These are phyloP conservation scores for Ectemnius continuus DNA, from an alignment of 2,888 invertebrate species.

Conservation along the genomic window DNA sequence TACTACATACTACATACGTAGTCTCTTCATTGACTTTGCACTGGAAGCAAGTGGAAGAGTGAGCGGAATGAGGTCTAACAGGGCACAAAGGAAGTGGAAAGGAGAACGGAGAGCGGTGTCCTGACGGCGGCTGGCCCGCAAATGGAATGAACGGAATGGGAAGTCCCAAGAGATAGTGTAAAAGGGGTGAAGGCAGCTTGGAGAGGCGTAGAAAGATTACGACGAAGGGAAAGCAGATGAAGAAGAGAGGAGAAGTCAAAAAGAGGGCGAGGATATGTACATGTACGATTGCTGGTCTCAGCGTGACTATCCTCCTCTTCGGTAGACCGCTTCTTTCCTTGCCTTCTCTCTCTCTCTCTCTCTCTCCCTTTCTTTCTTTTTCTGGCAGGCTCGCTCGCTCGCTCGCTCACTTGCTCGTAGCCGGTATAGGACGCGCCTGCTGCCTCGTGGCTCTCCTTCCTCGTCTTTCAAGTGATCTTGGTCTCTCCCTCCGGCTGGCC, in stretches of 20 bases:
- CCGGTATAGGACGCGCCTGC: background rate
- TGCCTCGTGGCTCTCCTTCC: constrained; percentile 10
- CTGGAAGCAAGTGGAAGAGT: too few species aligned
- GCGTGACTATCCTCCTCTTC: constrained; percentile 41
- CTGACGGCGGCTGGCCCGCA: constrained; percentile 30
- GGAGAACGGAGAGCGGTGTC: too few species aligned
- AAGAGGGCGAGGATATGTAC: constrained; percentile 33
- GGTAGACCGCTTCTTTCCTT: constrained; percentile 15
- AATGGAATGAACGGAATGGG: constrained; percentile 39
- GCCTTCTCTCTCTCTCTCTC: constrained; percentile 10
- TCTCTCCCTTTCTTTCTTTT: constrained; percentile 1
- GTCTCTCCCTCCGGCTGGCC: background rate
- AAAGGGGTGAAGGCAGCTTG: constrained; percentile 5
- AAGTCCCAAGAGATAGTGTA: constrained; percentile 35
- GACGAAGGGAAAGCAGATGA: constrained; percentile 49
- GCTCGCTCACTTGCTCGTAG: too few species aligned
- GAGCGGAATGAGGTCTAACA: too few species aligned
- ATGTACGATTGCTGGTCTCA: constrained; percentile 46
- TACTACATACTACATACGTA: too few species aligned
- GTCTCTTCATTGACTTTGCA: too few species aligned
- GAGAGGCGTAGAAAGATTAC: constrained; percentile 42
- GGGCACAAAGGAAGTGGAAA: too few species aligned
- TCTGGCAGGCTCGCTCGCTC: too few species aligned
- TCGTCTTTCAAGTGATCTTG: background rate
- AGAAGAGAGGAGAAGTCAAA: constrained; percentile 28